Conservation (phyloP, 2,888 invertebrate genomes). For the Cynaeus angustus region DNA sequence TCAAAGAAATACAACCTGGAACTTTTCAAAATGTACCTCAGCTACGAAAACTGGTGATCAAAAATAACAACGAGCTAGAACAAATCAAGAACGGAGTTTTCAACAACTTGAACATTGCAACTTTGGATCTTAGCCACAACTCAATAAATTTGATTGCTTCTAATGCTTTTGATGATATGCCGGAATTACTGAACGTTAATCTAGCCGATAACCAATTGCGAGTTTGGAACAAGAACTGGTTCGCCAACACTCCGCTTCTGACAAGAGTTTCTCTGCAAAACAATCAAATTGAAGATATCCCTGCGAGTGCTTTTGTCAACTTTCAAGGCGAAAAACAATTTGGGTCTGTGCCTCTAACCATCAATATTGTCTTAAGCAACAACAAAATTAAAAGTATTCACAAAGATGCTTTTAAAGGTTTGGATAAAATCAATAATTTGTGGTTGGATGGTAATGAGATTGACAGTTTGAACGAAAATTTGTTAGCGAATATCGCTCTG, state of each 20-base stretch:
- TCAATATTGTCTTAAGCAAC: constrained; percentile 61
- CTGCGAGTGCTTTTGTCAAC: constrained; percentile 58
- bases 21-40: constrained; percentile 55
- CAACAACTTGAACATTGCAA: constrained; percentile 55
- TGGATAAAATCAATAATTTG: constrained; percentile 59
- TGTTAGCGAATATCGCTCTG: constrained; percentile 54
- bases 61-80: constrained; percentile 54
- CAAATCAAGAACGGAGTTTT: constrained; percentile 58
- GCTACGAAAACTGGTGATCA: constrained; percentile 51
- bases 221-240: constrained; percentile 60
- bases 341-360: constrained; percentile 53
- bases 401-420: constrained; percentile 56
- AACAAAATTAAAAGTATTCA: constrained; percentile 59
- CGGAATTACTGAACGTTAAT: constrained; percentile 55
- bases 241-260: constrained; percentile 58
- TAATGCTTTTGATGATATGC: constrained; percentile 57
- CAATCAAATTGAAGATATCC: constrained; percentile 58
- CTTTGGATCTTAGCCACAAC: constrained; percentile 58
- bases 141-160: constrained; percentile 52
- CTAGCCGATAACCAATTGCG: constrained; percentile 59
- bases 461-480: constrained; percentile 52
- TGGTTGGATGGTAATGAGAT: constrained; percentile 62
- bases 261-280: constrained; percentile 60
- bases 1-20: constrained; percentile 57
- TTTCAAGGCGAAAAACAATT: constrained; percentile 56